Conservation (phyloP, 2,797 vertebrate species). For the Microcaecilia unicolor region DNA sequence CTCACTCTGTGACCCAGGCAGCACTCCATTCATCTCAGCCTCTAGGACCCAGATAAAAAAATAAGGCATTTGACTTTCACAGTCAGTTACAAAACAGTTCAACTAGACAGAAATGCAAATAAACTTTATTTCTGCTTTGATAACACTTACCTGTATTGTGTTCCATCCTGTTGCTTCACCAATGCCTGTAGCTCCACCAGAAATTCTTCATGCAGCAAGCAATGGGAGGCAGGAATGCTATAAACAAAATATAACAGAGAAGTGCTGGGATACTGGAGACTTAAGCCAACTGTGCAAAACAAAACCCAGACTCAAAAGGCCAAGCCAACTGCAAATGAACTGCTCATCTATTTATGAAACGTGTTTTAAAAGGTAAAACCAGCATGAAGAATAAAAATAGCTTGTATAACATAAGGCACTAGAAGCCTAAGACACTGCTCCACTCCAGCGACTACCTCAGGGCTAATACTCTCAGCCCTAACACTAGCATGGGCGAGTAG, state of each 20-base stretch:
- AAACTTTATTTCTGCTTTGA: background rate
- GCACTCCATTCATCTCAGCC: too few relatives aligned
- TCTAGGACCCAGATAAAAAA: too few relatives aligned
- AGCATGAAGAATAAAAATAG: background rate
- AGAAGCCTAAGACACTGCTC: too few relatives aligned
- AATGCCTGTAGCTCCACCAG: constrained; percentile 82
- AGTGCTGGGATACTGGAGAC: background rate
- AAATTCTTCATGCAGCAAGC: constrained; percentile 71
- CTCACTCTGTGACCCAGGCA: background rate
- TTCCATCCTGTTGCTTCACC: constrained; percentile 29
- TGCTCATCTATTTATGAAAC: background rate
- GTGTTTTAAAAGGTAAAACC: background rate
- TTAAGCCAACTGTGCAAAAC: background rate
- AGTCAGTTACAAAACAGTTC: background rate
- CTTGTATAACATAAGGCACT: too few relatives aligned
- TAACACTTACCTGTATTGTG: constrained; percentile 57
- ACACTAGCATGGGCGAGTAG: too few relatives aligned
- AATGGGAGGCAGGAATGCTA: constrained; percentile 76
- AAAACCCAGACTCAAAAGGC: background rate
- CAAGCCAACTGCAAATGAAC: background rate
- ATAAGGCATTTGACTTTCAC: too few relatives aligned
- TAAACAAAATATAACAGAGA: background rate
- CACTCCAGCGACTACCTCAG: too few relatives aligned
- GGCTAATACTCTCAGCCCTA: too few relatives aligned
- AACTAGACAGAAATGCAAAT: background rate